Evolutionary conservation across 2,888 invertebrate genomes (phyloP).

Genomic region (Orchesella flavescens): DNA sequence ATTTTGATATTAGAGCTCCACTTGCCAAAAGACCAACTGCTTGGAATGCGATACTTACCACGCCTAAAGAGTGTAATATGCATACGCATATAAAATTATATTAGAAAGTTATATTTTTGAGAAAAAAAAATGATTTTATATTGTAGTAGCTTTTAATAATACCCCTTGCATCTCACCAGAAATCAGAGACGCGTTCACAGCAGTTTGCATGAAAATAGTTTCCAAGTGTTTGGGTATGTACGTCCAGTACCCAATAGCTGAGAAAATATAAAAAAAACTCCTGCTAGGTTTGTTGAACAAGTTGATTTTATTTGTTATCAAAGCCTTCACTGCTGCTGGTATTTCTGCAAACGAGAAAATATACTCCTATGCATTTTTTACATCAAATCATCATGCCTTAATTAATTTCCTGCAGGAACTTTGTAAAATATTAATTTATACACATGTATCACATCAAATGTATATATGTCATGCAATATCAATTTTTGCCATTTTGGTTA

Average conservation of each 20-base stretch:
- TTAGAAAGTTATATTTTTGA: background rate
- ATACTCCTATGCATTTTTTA: no score
- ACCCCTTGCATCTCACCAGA: conserved; percentile 77
- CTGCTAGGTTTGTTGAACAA: conserved; percentile 81
- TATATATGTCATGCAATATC: no score
- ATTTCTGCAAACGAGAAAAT: conserved; percentile 75
- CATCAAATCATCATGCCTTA: no score
- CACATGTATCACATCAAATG: no score
- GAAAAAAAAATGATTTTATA: no score
- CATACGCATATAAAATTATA: background rate
- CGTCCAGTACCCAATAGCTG: conserved; percentile 78
- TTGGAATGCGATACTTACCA: conserved; percentile 78
- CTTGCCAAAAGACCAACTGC: conserved; percentile 79
- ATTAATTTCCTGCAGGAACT: no score
- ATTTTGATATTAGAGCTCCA: conserved; percentile 79
- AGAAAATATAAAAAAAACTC: conserved; percentile 79
- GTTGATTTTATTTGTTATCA: conserved; percentile 80
- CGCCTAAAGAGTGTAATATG: conserved; percentile 55
- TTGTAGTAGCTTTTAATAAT: background rate
- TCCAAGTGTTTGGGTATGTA: conserved; percentile 85
- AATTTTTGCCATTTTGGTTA: background rate
- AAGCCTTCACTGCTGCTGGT: conserved; percentile 77
- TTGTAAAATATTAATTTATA: no score
- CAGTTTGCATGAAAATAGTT: conserved; percentile 81
- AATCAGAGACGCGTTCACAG: conserved; percentile 81